Percentiles rank a stretch among this genome's conserved stretches.
phyloP scores from a whole-genome alignment of 2,113 vertebrate species.

The Aegithalos caudatus region DNA sequence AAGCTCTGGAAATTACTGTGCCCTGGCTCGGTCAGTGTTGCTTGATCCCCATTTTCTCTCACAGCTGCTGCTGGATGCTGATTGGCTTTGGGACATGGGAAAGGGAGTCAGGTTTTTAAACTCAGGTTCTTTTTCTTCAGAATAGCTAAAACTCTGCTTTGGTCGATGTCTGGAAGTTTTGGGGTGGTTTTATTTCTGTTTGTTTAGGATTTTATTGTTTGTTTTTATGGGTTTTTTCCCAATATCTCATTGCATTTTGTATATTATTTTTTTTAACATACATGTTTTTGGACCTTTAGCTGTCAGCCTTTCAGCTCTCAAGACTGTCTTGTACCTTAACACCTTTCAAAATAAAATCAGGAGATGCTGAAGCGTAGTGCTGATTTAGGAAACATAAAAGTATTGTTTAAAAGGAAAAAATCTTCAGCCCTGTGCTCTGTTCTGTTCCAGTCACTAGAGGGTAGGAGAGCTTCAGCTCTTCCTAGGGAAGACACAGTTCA shows the following conservation, averaged over 20 bases:
- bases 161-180: neutral
- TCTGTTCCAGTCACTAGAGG: constrained; percentile 77
- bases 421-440: constrained; percentile 57
- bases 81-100: neutral
- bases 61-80: constrained; percentile 7
- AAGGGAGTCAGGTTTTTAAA: neutral
- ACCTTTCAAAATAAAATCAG: neutral
- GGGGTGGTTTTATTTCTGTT: neutral
- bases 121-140: neutral
- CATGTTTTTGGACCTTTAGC: neutral
- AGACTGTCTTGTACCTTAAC: neutral
- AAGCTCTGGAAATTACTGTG: neutral
- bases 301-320: neutral
- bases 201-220: neutral
- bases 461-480: constrained; percentile 74
- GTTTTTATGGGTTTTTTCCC: rapidly evolving
- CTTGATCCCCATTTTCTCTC: neutral
- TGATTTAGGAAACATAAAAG: neutral
- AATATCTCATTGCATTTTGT: neutral
- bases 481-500: constrained; percentile 13
- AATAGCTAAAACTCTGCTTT: neutral
- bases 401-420: neutral
- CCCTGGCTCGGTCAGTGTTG: neutral
- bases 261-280: neutral
- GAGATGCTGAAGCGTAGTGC: neutral